Evolutionary conservation across 2,888 invertebrate species (phyloP).

Genomic region (Dione juno): DNA sequence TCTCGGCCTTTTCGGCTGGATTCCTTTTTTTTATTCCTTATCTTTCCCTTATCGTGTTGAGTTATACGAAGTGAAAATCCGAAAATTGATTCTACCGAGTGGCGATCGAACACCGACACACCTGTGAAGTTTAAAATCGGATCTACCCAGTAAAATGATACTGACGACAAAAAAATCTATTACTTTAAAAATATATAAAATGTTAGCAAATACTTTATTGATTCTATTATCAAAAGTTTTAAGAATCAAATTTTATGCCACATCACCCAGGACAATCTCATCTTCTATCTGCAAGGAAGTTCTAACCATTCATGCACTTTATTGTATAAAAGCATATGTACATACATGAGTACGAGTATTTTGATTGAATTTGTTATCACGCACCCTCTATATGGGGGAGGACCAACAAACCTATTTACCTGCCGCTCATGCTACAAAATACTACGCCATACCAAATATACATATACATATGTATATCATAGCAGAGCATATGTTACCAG

Average conservation of each 20-base stretch:
- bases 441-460: not conserved
- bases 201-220: too few relatives aligned
- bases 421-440: constrained; percentile 17
- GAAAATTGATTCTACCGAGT: too few relatives aligned
- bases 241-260: not conserved
- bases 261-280: not conserved
- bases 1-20: too few relatives aligned
- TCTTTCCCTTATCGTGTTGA: too few relatives aligned
- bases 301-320: not conserved
- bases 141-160: too few relatives aligned
- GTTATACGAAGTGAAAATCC: too few relatives aligned
- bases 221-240: not conserved
- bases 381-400: constrained; percentile 5
- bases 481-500: constrained; percentile 3
- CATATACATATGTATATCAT: not conserved
- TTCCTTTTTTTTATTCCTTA: too few relatives aligned
- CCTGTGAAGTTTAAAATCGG: too few relatives aligned
- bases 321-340: constrained; percentile 5
- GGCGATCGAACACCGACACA: too few relatives aligned
- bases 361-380: constrained; percentile 40
- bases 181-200: too few relatives aligned
- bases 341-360: constrained; percentile 41
- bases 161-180: too few relatives aligned
- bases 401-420: constrained; percentile 1
- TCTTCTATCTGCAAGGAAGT: not conserved